A percentile compares a stretch with the other conserved stretches of the same genome.
phyloP scores from a whole-genome alignment of 1,140 invertebrate genomes.

The Nixonia krombeini region DNA sequence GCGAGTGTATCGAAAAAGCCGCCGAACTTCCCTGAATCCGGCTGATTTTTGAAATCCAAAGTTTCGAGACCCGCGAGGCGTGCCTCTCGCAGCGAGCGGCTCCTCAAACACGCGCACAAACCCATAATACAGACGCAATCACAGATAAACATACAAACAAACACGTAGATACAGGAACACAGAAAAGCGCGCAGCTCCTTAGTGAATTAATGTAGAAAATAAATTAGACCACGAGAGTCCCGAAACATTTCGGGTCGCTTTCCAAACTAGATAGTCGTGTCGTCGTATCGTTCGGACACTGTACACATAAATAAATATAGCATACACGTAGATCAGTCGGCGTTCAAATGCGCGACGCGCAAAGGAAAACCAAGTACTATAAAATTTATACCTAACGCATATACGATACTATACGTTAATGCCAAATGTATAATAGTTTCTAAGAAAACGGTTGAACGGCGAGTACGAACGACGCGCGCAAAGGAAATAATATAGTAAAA shows the following conservation, averaged over 20 bases:
- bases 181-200: constrained; percentile 47
- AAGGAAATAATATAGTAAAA: constrained; percentile 32
- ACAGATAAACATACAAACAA: constrained; percentile 1
- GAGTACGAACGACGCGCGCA: constrained; percentile 41
- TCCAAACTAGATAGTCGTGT: constrained; percentile 63
- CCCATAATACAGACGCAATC: constrained; percentile 4
- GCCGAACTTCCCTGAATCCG: too few relatives aligned
- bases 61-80: not conserved
- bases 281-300: constrained; percentile 56
- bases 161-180: constrained; percentile 6
- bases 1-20: too few relatives aligned
- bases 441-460: constrained; percentile 35
- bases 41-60: not conserved
- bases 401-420: constrained; percentile 70
- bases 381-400: constrained; percentile 69
- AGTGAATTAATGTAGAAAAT: constrained; percentile 49
- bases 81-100: not conserved
- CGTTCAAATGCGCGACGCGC: constrained; percentile 28
- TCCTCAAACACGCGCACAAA: constrained; percentile 11
- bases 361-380: constrained; percentile 56
- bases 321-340: constrained; percentile 51
- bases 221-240: constrained; percentile 38
- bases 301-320: constrained; percentile 56
- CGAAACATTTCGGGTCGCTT: constrained; percentile 49
- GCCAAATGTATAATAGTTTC: constrained; percentile 72